Percentiles rank a stretch among this genome's conserved stretches.
phyloP scores from a whole-genome alignment of 2,888 invertebrate species.

The Serripes groenlandicus region DNA sequence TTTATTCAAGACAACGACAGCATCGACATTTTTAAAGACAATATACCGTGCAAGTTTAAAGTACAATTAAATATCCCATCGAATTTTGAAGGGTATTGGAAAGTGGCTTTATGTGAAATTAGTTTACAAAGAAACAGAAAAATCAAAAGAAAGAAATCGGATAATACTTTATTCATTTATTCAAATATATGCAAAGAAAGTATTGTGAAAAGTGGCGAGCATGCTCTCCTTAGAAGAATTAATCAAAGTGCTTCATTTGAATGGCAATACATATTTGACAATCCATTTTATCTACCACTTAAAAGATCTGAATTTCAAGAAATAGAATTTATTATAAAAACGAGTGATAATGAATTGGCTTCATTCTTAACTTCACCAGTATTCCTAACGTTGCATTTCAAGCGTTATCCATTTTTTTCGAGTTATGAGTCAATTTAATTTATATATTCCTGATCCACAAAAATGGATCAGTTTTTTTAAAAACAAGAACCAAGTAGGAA shows the following conservation, averaged over 20 bases:
- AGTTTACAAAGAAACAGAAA: slow-evolving; percentile 24
- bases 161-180: slow-evolving; percentile 41
- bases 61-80: slow-evolving; percentile 44
- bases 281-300: slow-evolving; percentile 52
- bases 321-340: slow-evolving; percentile 56
- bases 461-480: slow-evolving; percentile 39
- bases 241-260: slow-evolving; percentile 25
- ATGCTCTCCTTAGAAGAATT: slow-evolving; percentile 45
- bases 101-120: slow-evolving; percentile 53
- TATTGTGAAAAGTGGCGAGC: slow-evolving; percentile 34
- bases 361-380: slow-evolving; percentile 56
- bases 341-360: slow-evolving; percentile 34
- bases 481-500: slow-evolving; percentile 25
- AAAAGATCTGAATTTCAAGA: slow-evolving; percentile 51
- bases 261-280: slow-evolving; percentile 47
- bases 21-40: slow-evolving; percentile 38
- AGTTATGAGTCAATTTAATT: slow-evolving; percentile 24
- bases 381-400: slow-evolving; percentile 58
- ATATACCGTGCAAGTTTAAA: slow-evolving; percentile 46
- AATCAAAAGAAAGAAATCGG: slow-evolving; percentile 2
- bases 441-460: slow-evolving; percentile 27
- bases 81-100: slow-evolving; percentile 55
- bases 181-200: slow-evolving; percentile 54
- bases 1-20: slow-evolving; percentile 46
- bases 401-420: slow-evolving; percentile 56